Conservation (phyloP, 2,888 invertebrate genomes). For the Bombylius major region DNA sequence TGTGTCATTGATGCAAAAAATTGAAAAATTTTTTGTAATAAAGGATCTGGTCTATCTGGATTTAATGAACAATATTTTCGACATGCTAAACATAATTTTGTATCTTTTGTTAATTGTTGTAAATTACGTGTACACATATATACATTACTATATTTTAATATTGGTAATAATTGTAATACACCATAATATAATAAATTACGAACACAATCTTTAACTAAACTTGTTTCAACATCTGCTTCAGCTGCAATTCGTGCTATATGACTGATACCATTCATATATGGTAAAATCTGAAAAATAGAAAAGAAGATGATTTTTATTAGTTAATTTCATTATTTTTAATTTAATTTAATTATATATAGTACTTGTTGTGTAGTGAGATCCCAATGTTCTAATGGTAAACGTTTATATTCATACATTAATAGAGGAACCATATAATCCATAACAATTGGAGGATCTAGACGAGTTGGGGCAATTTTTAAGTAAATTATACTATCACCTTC, state of each 20-base stretch:
- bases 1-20: conserved; percentile 57
- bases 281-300: conserved; percentile 37
- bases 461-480: conserved; percentile 72
- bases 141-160: conserved; percentile 76
- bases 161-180: conserved; percentile 60
- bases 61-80: conserved; percentile 37
- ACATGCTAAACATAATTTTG: conserved; percentile 56
- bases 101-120: conserved; percentile 52
- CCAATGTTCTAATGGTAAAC: conserved; percentile 65
- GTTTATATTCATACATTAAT: conserved; percentile 50
- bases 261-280: conserved; percentile 84
- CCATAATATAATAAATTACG: conserved; percentile 79
- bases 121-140: conserved; percentile 69
- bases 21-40: conserved; percentile 33
- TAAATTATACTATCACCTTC: conserved; percentile 82
- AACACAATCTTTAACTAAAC: conserved; percentile 85
- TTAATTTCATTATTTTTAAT: not conserved
- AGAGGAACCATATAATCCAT: conserved; percentile 86
- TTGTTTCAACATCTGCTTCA: conserved; percentile 84
- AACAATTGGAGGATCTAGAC: conserved; percentile 68
- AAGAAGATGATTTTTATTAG: not conserved
- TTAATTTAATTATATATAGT: not conserved
- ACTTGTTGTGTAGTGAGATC: conserved; percentile 91
- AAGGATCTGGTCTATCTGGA: conserved; percentile 26
- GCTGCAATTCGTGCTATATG: conserved; percentile 82